These are phyloP conservation scores for Trinectes maculatus DNA, from an alignment of 2,113 vertebrate genomes.

Conservation along the genomic window DNA sequence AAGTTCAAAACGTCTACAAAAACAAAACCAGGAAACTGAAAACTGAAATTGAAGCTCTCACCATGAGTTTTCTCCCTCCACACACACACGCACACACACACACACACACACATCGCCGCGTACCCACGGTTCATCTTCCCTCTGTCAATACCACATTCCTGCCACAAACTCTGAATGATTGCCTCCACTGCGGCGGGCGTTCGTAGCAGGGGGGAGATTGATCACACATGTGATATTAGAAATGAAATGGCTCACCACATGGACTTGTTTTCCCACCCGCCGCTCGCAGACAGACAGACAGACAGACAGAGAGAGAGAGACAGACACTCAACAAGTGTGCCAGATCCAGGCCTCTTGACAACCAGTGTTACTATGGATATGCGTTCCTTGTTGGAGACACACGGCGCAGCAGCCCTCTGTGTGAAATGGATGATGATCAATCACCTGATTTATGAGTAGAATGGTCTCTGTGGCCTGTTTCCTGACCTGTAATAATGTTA, in stretches of 20 bases:
- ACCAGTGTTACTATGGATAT: slow-evolving; percentile 49
- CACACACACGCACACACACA: slow-evolving; percentile 7
- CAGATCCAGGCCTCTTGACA: slow-evolving; percentile 41
- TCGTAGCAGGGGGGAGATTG: slow-evolving; percentile 62
- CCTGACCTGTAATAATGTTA: slow-evolving; percentile 62
- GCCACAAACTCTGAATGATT: slow-evolving; percentile 68
- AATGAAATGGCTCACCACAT: slow-evolving; percentile 70
- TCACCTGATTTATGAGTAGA: slow-evolving; percentile 63
- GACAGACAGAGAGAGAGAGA: neutral
- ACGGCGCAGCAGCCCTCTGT: slow-evolving; percentile 7
- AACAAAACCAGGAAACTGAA: slow-evolving; percentile 16
- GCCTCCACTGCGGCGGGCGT: slow-evolving; percentile 29
- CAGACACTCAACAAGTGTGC: slow-evolving; percentile 36
- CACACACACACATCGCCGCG: neutral
- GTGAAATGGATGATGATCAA: slow-evolving; percentile 52
- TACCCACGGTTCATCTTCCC: slow-evolving; percentile 49
- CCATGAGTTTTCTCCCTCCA: neutral
- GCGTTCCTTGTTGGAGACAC: slow-evolving; percentile 29
- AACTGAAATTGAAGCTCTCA: slow-evolving; percentile 1
- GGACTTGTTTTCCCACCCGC: slow-evolving; percentile 62
- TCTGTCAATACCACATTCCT: slow-evolving; percentile 67
- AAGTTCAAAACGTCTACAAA: too few relatives aligned
- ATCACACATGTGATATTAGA: slow-evolving; percentile 70
- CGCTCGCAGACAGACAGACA: slow-evolving; percentile 9
- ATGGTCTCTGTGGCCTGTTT: slow-evolving; percentile 40